Evolutionary conservation across 2,888 invertebrate genomes (phyloP).

Genomic region (Anaspis maculata): DNA sequence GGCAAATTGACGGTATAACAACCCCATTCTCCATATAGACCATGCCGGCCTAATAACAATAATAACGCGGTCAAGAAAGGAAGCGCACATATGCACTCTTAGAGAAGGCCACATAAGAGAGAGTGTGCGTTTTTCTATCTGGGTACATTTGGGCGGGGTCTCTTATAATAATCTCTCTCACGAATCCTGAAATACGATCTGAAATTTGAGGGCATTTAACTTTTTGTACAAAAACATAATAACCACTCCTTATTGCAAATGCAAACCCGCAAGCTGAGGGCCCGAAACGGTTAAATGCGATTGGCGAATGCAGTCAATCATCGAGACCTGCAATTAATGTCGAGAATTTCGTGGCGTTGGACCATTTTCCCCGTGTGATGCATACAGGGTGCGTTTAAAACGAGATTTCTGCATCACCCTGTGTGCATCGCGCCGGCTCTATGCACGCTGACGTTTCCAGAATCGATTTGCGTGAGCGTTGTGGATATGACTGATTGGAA

Average conservation of each 20-base stretch:
- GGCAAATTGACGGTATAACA: too few species aligned
- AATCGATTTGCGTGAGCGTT: constrained; percentile 12
- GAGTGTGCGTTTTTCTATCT: too few species aligned
- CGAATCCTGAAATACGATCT: constrained; percentile 21
- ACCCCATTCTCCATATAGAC: too few species aligned
- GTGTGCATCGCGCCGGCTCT: neutral
- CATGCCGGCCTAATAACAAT: too few species aligned
- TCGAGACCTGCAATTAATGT: constrained; percentile 26
- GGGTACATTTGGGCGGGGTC: too few species aligned
- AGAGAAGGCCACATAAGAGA: too few species aligned
- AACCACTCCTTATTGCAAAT: constrained; percentile 33
- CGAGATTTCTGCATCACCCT: too few species aligned
- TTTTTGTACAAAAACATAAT: constrained; percentile 29
- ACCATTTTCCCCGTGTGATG: constrained; percentile 6
- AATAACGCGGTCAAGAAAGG: too few species aligned
- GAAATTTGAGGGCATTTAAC: constrained; percentile 27
- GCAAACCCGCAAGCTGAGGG: constrained; percentile 24
- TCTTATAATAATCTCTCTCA: constrained; percentile 22
- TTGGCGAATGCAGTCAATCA: constrained; percentile 34
- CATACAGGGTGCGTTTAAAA: too few species aligned
- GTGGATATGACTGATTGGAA: constrained; percentile 29
- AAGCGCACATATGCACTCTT: too few species aligned
- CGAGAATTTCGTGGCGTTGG: constrained; percentile 12
- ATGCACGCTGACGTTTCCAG: too few species aligned
- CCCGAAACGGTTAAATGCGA: constrained; percentile 20